phyloP scores from a whole-genome alignment of 2,113 vertebrate species.

The Leptobrachium ailaonicum region DNA sequence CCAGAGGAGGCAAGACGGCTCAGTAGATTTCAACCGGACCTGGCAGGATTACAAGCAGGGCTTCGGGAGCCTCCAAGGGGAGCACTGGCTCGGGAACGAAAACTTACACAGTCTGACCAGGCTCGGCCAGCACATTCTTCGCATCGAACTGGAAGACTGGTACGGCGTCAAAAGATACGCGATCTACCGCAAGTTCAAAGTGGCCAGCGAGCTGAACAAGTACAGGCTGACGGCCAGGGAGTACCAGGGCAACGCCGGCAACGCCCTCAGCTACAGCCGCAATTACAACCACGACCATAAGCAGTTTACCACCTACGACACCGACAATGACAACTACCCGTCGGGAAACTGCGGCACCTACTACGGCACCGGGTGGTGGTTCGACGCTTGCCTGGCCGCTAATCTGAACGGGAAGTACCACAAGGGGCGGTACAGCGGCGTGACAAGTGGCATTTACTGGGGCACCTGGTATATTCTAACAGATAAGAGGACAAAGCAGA shows the following conservation, averaged over 20 bases:
- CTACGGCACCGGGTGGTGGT: constrained; percentile 79
- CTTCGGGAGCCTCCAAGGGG: constrained; percentile 70
- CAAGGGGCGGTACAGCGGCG: constrained; percentile 69
- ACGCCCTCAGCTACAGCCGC: constrained; percentile 75
- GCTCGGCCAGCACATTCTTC: constrained; percentile 66
- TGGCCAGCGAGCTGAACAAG: constrained; percentile 70
- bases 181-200: constrained; percentile 72
- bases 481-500: constrained; percentile 70
- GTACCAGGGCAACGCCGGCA: constrained; percentile 75
- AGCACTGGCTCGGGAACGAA: constrained; percentile 76
- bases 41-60: constrained; percentile 77
- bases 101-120: constrained; percentile 65
- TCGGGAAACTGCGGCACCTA: constrained; percentile 74
- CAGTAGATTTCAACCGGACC: constrained; percentile 73
- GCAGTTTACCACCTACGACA: constrained; percentile 72
- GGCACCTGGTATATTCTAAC: constrained; percentile 80
- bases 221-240: constrained; percentile 71
- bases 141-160: constrained; percentile 76
- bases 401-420: constrained; percentile 76
- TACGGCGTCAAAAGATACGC: constrained; percentile 71
- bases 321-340: constrained; percentile 71
- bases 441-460: constrained; percentile 78
- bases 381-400: constrained; percentile 76
- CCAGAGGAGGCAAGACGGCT: constrained; percentile 70
- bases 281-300: constrained; percentile 78